Base-by-base conservation (phyloP, 2,113 vertebrate species). In the Ranitomeya variabilis region DNA sequence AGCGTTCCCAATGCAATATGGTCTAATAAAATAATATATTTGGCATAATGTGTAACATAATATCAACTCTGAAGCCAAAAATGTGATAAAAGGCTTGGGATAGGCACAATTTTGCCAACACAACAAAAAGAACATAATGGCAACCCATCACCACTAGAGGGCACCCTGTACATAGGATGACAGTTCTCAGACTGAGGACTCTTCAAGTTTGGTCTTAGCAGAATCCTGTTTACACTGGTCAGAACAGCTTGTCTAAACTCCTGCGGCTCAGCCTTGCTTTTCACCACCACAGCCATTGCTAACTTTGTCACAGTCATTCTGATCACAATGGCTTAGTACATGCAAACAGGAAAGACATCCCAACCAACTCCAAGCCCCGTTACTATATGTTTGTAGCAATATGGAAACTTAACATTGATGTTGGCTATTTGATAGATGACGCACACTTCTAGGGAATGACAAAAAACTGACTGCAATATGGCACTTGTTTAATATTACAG, bases 1-100 rank as follows among this genome's bases (percentile, higher is more conserved):
- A 55, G 76, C 31, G 62, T 16, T 45, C 60, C n/a, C 26, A 81
- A 87, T 57, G 77, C 86, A 45, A 66, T 69, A 87, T 59, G 26
- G 3, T 78, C 5, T 80, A 45, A 71, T 59, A 67, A 64, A 80
- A 87, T 69, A 54, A 80, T 23, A 71, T 57, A 80, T 18, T 87
- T 71, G 16, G 62, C 67, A 19, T 21, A 80, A 57, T 67, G 45
- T 87, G 79, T 26, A n/a, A 60, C 21, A 5, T 18, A 18, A 74
- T 74, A 51, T 74, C 71, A 71, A 71, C 69, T 16, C 26, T 23
- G 64, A 67, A 67, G 64, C 64, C 21, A 13, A 23, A 71, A 3
- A 67, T 23, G 64, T 67, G n/a, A 67, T 23, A 71, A 85, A 52
- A 73, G 21, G 8, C 31, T 59, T 74, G 71, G 37, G n/a, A 85